Evolutionary conservation across 2,113 vertebrate species (phyloP).

Genomic region (Etheostoma cragini): DNA sequence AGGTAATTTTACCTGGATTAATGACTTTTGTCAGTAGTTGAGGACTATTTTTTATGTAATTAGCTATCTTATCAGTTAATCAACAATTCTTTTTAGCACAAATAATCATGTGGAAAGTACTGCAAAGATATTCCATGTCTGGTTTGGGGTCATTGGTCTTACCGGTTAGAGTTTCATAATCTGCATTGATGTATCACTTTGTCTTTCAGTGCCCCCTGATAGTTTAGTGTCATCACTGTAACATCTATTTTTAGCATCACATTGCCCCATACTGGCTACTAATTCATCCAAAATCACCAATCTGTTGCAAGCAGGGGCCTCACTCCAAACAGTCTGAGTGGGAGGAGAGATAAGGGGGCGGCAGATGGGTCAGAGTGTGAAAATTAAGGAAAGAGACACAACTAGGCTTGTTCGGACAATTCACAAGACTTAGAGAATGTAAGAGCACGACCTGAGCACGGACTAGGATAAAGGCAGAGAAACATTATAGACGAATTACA

Average conservation of each 20-base stretch:
- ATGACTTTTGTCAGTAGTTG: neutral
- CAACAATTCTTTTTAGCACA: neutral
- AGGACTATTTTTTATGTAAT: neutral
- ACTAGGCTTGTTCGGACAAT: conserved; percentile 11
- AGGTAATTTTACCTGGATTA: neutral
- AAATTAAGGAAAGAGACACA: conserved; percentile 16
- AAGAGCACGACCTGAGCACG: conserved; percentile 14
- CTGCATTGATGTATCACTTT: neutral
- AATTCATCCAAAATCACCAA: neutral
- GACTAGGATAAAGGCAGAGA: neutral
- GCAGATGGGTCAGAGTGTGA: conserved; percentile 32
- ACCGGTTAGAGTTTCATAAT: conserved; percentile 13
- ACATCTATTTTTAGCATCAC: conserved; percentile 41
- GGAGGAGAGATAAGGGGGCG: conserved; percentile 50
- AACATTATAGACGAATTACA: neutral
- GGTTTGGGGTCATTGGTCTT: neutral
- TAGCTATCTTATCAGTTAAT: neutral
- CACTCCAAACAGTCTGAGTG: conserved; percentile 41
- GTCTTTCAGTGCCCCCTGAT: neutral
- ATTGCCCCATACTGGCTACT: neutral
- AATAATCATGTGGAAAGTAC: neutral
- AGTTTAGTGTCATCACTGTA: neutral
- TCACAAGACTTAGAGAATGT: conserved; percentile 1
- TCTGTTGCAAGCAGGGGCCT: conserved; percentile 11
- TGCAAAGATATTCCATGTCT: neutral